Evolutionary conservation across 2,113 vertebrate species (phyloP).

Genomic region (Megalops atlanticus): DNA sequence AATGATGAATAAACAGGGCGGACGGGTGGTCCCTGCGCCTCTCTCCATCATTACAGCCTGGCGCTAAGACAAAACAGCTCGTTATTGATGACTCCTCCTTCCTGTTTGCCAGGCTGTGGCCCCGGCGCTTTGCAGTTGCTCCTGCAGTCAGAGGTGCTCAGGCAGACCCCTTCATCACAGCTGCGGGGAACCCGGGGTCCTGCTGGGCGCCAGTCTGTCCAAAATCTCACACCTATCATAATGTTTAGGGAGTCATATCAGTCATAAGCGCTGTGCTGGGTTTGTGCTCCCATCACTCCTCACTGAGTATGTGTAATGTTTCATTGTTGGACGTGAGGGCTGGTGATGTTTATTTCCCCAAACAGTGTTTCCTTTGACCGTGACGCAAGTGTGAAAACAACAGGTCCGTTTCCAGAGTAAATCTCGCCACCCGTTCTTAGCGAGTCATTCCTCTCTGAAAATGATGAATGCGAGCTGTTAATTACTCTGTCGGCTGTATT

Average conservation of each 20-base stretch:
- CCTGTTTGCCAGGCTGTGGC: background rate
- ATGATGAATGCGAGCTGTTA: background rate
- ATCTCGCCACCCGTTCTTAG: background rate
- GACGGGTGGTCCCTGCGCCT: background rate
- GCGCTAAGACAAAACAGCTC: background rate
- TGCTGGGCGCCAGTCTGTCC: slow-evolving; percentile 13
- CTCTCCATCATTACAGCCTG: slow-evolving; percentile 9
- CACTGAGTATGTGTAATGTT: background rate
- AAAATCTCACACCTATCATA: background rate
- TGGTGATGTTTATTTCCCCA: background rate
- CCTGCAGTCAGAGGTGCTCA: background rate
- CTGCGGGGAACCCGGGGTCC: background rate
- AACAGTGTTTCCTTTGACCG: background rate
- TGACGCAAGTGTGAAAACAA: background rate
- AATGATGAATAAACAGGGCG: background rate
- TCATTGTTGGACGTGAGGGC: background rate
- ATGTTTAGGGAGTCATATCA: background rate
- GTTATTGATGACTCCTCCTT: slow-evolving; percentile 9
- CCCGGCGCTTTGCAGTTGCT: background rate
- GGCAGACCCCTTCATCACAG: background rate
- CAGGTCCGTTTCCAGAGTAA: background rate
- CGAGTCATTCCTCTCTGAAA: background rate
- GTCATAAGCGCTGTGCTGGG: background rate
- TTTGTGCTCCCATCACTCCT: background rate
- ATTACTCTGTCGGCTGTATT: slow-evolving; percentile 3